Base-by-base conservation (phyloP, 2,888 invertebrate genomes). In the Hoplodrina ambigua region DNA sequence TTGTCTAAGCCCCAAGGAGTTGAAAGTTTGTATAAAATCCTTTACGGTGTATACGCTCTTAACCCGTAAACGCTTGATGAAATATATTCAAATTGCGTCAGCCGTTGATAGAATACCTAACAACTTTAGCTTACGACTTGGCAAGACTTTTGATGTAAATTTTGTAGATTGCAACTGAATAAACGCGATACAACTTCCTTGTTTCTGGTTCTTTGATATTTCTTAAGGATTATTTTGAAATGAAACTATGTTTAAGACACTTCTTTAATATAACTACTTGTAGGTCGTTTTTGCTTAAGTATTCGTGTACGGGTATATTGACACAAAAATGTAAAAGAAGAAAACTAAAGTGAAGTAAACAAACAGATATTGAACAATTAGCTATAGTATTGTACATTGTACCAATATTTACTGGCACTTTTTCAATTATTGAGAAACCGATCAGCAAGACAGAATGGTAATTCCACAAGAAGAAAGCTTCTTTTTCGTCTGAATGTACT, bases 71-170 rank as follows among this genome's bases (percentile, higher is more conserved):
- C 8, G 13, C 2, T 64, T 65, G 13, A 44, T 50, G 2, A 50
- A n/a, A 56, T 52, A 11, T 52, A 75, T 66, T 56, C 6, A 72
- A 75, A 75, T 72, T 66, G 37, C 67, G 15, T 7, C 46, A 57
- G 52, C 46, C 56, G 37, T 57, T 57, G 67, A 53, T 20, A 66
- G 25, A 75, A 72, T 75, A 66, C 15, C 19, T 56, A n/a, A 66
- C 4, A 46, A 50, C 33, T 17, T 11, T 11, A 17, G 20, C 20
- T 55, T 50, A 30, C 15, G 13, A 56, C 33, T 52, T 56, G 25
- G 33, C 56, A 49, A 67, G 25, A 20, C 66, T n/a, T 49, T 37
- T 46, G 0, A 50, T 65, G 49, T 50, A 44, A 44, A 74, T n/a
- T 25, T 52, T 56, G 56, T 66, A 7, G 2, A 19, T 10, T 56